Evolutionary conservation across 2,888 invertebrate genomes (phyloP).

Genomic region (Strigamia transsilvanica): DNA sequence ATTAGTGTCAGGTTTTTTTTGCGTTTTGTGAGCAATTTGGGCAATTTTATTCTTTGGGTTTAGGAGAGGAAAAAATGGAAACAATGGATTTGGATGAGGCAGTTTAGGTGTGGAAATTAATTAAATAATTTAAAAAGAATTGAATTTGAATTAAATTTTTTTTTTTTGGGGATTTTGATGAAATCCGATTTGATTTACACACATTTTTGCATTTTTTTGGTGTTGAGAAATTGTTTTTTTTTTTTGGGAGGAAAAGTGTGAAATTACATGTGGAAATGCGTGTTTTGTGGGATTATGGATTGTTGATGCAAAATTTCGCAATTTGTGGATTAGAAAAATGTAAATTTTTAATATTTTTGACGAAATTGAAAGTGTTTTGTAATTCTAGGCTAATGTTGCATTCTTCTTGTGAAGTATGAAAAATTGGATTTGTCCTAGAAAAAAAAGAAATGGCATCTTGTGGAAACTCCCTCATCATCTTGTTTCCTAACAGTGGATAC

Average conservation of each 20-base stretch:
- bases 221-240: too few relatives aligned
- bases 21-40: neutral
- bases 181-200: too few relatives aligned
- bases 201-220: too few relatives aligned
- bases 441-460: conserved; percentile 10
- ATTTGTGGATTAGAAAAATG: neutral
- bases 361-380: neutral
- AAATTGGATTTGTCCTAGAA: conserved; percentile 22
- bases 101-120: too few relatives aligned
- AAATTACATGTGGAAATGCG: too few relatives aligned
- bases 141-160: too few relatives aligned
- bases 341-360: neutral
- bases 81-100: neutral
- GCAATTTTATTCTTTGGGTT: neutral
- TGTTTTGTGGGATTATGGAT: neutral
- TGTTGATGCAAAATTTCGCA: neutral
- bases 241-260: too few relatives aligned
- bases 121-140: too few relatives aligned
- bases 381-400: neutral
- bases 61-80: neutral
- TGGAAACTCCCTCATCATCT: conserved; percentile 43
- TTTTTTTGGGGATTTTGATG: too few relatives aligned
- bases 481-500: conserved; percentile 43
- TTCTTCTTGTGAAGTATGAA: neutral
- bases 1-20: conserved; percentile 21